Conservation (phyloP, 2,797 vertebrate genomes). For the Eleutherodactylus coqui region DNA sequence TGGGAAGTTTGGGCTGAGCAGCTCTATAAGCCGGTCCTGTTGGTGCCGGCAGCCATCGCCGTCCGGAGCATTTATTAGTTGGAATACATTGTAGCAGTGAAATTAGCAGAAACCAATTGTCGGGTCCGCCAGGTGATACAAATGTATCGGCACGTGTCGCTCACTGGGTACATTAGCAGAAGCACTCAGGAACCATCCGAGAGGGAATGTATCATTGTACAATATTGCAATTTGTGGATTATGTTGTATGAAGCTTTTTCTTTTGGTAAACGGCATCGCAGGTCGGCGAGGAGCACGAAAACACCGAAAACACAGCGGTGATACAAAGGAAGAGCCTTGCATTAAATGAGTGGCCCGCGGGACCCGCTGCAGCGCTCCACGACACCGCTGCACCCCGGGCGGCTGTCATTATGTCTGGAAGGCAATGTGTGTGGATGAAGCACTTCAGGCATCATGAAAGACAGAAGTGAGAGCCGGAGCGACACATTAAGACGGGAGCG, state of each 20-base stretch:
- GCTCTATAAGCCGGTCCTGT: too few relatives aligned
- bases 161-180: slow-evolving; percentile 1
- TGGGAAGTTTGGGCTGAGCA: too few relatives aligned
- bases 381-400: background rate
- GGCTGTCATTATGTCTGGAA: slow-evolving; percentile 49
- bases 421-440: slow-evolving; percentile 45
- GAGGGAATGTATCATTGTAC: slow-evolving; percentile 28
- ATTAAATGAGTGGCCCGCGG: slow-evolving; percentile 16
- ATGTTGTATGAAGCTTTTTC: slow-evolving; percentile 42
- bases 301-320: slow-evolving; percentile 10
- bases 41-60: background rate
- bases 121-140: background rate
- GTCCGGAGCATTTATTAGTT: background rate
- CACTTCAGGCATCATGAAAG: slow-evolving; percentile 62
- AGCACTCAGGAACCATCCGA: slow-evolving; percentile 21
- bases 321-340: slow-evolving; percentile 42
- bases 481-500: background rate
- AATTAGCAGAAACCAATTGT: background rate
- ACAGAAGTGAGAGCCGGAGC: slow-evolving; percentile 34
- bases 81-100: background rate
- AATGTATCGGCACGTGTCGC: background rate
- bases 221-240: slow-evolving; percentile 47
- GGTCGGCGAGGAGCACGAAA: slow-evolving; percentile 48
- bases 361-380: background rate
- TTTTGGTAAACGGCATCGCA: slow-evolving; percentile 41